Conservation (phyloP, 1,140 invertebrate genomes). For the Eufriesea mexicana region DNA sequence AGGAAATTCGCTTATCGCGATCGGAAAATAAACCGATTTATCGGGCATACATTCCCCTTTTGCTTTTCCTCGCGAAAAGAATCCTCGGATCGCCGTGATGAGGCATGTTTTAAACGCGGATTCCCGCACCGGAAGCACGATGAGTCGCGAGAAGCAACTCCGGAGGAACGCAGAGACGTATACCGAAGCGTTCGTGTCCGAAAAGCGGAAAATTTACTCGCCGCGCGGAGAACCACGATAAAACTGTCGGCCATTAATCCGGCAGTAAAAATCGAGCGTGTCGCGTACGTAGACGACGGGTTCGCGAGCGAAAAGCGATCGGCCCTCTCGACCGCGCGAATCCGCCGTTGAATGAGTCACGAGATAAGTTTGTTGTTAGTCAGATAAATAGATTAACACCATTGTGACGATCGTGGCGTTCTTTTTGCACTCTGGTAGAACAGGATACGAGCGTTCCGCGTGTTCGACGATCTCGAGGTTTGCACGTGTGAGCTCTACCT, state of each 20-base stretch:
- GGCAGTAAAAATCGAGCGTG: constrained; percentile 32
- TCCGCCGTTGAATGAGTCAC: constrained; percentile 72
- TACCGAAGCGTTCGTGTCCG: too few species aligned
- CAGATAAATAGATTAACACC: constrained; percentile 80
- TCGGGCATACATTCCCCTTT: background rate
- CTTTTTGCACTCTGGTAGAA: constrained; percentile 56
- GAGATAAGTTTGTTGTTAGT: constrained; percentile 77
- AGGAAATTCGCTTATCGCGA: background rate
- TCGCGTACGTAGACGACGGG: background rate
- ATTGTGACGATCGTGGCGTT: constrained; percentile 70
- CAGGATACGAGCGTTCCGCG: constrained; percentile 59
- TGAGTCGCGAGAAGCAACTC: background rate
- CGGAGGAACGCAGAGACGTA: too few species aligned
- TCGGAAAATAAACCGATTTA: background rate
- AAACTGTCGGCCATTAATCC: background rate
- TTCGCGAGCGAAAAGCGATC: constrained; percentile 22
- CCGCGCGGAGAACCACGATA: too few species aligned
- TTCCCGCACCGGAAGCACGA: background rate
- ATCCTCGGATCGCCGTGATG: background rate
- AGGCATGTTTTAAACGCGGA: background rate
- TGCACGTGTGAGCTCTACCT: constrained; percentile 6
- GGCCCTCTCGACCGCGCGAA: constrained; percentile 51
- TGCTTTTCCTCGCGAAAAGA: background rate
- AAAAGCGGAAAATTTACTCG: too few species aligned
- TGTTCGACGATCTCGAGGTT: background rate